Base-by-base conservation (phyloP, 2,113 vertebrate genomes). In the Nannobrachium achirus region DNA sequence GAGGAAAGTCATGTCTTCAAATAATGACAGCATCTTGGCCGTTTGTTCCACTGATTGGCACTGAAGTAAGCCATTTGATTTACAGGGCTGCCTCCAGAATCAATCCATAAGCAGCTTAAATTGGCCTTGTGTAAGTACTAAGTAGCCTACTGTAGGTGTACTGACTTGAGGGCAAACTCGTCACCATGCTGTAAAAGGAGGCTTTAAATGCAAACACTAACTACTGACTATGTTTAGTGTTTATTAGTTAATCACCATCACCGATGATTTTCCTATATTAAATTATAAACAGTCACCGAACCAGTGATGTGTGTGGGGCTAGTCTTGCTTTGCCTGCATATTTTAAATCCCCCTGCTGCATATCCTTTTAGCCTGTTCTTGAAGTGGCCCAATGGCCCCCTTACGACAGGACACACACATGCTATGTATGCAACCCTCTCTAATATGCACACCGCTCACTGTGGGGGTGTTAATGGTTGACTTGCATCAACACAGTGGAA, bases 61-160 rank as follows among this genome's bases (percentile, higher is more conserved):
- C n/a, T 33, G 25, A 33, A 33, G 25, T 33, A 33, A 33, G 1
- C 25, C 25, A 4, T 33, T 33, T 46, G 61, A 50, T 78, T 49
- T 48, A 42, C 45, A 25, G 15, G 56, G 38, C 41, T 56, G 6
- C 10, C 6, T 39, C 16, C 0, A 3, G 65, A 69, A 74, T 75
- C 42, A 75, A 39, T 67, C 72, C 39, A 53, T 82, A 84, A 88
- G 84, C 38, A 79, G 84, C 81, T 88, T 85, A 80, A 42, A 60
- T 13, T 57, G 6, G 68, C 49, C 51, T 69, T 10, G 51, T 72
- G 40, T 8, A 66, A 49, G 82, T 66, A 59, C n/a, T n/a, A n/a
- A n/a, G n/a, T n/a, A 60, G 53, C 18, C 18, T 0, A n/a, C n/a
- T n/a, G n/a, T n/a, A 10, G 50, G 71, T 60, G 71, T 20, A 56